A percentile compares a stretch with the other conserved stretches of the same genome.
phyloP scores from a whole-genome alignment of 23 tunicate species.

The Trididemnum clinides region DNA sequence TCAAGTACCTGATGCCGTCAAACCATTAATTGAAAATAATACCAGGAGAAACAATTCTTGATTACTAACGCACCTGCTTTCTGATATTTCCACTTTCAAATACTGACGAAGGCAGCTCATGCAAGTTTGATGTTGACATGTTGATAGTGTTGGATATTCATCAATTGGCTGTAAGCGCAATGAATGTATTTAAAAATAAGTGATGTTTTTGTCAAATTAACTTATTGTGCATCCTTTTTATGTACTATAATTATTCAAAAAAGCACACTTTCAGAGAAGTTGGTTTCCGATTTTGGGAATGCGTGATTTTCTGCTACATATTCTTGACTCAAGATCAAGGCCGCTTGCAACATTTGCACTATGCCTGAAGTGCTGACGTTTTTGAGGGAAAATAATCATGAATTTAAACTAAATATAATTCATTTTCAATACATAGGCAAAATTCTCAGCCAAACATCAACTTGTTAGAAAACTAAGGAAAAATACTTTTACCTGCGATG shows the following conservation, averaged over 20 bases:
- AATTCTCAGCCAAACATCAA: neutral
- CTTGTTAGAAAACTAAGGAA: neutral
- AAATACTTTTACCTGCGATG: constrained; percentile 8
- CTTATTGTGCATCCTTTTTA: too few species aligned
- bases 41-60: too few species aligned
- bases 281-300: too few species aligned
- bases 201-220: neutral
- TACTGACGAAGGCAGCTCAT: constrained; percentile 77
- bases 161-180: constrained; percentile 49
- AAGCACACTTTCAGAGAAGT: too few species aligned
- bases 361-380: too few species aligned
- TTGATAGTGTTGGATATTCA: constrained; percentile 64
- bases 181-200: neutral
- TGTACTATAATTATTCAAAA: too few species aligned
- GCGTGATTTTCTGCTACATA: too few species aligned
- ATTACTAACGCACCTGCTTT: constrained; percentile 94
- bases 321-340: too few species aligned
- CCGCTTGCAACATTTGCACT: too few species aligned
- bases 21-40: too few species aligned
- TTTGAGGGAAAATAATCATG: neutral
- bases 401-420: neutral
- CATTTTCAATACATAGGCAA: neutral
- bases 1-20: too few species aligned
- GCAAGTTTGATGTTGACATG: constrained; percentile 78
- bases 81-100: constrained; percentile 74